Evolutionary conservation across 2,113 vertebrate genomes (phyloP).

Genomic region (Cheirogaleus medius): DNA sequence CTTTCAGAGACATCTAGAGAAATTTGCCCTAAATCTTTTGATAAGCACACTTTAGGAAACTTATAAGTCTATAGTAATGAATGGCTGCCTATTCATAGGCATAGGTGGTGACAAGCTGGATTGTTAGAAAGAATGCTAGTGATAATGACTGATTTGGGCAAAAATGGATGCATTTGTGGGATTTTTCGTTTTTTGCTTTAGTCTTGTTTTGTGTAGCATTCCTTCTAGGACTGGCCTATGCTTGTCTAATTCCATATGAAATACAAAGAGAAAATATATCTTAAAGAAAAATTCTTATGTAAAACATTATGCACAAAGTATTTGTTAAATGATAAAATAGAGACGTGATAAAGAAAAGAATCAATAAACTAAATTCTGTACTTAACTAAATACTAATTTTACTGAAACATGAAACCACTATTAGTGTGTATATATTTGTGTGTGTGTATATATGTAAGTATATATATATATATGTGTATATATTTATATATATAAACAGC

Average conservation of each 20-base stretch:
- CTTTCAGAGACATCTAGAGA: background rate
- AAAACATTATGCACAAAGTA: background rate
- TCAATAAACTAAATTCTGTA: background rate
- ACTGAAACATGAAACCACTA: background rate
- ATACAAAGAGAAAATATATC: background rate
- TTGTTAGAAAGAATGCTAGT: background rate
- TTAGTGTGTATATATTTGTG: background rate
- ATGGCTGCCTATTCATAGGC: background rate
- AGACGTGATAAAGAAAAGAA: background rate
- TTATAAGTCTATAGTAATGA: background rate
- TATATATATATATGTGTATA: background rate
- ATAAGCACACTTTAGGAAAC: background rate
- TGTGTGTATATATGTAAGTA: accelerated
- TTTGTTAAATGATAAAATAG: background rate
- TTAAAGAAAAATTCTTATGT: background rate
- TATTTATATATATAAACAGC: background rate
- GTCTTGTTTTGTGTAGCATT: background rate
- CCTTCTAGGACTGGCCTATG: background rate
- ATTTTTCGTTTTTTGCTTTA: background rate
- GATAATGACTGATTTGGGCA: background rate
- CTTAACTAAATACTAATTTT: background rate
- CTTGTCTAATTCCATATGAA: background rate
- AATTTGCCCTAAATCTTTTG: background rate
- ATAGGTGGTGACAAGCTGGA: background rate
- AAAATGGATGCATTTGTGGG: background rate